phyloP scores from a whole-genome alignment of 2,113 vertebrate species.

The Ochotona princeps region DNA sequence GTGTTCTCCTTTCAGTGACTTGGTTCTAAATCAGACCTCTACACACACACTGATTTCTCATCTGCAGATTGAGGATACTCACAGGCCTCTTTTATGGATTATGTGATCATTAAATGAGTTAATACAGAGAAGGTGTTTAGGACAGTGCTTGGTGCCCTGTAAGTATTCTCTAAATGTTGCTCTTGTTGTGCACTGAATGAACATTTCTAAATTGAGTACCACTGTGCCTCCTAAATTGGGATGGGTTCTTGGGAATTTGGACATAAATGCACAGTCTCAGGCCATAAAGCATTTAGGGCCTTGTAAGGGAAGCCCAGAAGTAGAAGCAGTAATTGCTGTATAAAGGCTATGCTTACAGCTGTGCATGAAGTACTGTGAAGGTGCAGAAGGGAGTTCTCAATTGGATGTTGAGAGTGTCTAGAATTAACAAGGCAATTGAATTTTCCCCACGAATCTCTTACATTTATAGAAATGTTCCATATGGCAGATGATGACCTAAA shows the following conservation, averaged over 20 bases:
- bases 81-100: background rate
- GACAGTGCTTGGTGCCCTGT: too few relatives aligned
- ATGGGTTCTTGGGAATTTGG: background rate
- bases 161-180: background rate
- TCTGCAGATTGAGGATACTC: background rate
- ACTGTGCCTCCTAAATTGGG: background rate
- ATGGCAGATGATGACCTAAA: slow-evolving; percentile 8
- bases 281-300: background rate
- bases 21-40: background rate
- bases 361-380: background rate
- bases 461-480: slow-evolving; percentile 1
- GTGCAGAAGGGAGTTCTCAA: background rate
- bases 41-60: background rate
- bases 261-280: background rate
- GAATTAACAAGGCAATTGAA: background rate
- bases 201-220: background rate
- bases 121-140: background rate
- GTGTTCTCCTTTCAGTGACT: background rate
- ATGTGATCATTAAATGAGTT: background rate
- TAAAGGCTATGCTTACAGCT: background rate
- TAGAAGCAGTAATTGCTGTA: accelerated
- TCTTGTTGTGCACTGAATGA: background rate
- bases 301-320: background rate
- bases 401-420: background rate
- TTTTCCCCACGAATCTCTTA: background rate